Evolutionary conservation across 2,113 vertebrate genomes (phyloP).

Genomic region (Spilogale gracilis): DNA sequence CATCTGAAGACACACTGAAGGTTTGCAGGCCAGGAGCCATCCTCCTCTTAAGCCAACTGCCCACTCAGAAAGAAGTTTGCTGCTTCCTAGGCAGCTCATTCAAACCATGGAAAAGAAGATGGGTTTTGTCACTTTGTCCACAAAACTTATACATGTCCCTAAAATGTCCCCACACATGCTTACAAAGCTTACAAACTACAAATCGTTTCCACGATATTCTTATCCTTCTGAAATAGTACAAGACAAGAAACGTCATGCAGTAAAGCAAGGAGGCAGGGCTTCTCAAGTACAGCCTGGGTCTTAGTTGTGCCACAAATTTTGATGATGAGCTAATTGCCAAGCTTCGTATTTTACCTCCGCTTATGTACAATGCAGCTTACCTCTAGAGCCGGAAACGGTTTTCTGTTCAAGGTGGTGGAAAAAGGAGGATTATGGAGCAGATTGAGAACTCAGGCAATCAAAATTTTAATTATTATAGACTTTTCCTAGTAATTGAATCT

Average conservation of each 20-base stretch:
- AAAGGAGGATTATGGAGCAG: background rate
- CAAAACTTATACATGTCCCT: background rate
- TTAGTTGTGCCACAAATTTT: background rate
- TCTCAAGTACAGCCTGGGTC: background rate
- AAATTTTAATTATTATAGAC: slow-evolving; percentile 65
- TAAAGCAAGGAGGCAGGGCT: background rate
- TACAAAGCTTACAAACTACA: background rate
- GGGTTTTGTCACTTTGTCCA: background rate
- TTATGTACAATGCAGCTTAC: background rate
- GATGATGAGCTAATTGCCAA: background rate
- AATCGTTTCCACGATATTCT: background rate
- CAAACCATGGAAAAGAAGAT: background rate
- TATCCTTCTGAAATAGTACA: background rate
- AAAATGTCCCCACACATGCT: background rate
- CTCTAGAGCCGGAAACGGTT: background rate
- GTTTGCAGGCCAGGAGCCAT: background rate
- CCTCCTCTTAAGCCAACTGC: background rate
- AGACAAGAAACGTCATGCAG: background rate
- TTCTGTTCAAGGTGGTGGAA: background rate
- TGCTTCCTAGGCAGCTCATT: background rate
- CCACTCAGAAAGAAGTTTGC: background rate
- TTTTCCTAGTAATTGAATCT: slow-evolving; percentile 53
- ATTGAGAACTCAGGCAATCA: slow-evolving; percentile 31
- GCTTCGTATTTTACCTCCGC: background rate
- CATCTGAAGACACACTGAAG: background rate